These are phyloP conservation scores for Alsophila aescularia DNA, from an alignment of 2,888 invertebrate species.

Conservation along the genomic window DNA sequence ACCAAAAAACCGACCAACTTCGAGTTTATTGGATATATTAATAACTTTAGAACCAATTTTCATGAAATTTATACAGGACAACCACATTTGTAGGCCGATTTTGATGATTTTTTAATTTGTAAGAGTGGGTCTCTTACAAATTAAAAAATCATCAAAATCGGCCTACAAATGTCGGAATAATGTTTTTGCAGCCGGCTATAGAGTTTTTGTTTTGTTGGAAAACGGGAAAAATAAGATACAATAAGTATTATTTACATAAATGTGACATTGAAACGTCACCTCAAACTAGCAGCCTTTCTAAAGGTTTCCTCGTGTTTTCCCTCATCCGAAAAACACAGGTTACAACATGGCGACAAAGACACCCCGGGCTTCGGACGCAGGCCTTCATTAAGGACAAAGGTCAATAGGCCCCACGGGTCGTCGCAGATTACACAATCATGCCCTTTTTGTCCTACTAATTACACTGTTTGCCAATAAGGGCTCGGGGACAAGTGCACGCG, in stretches of 20 bases:
- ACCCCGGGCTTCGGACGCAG: slow-evolving; percentile 61
- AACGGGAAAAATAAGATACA: neutral
- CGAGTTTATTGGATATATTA: too few relatives aligned
- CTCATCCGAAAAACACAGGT: slow-evolving; percentile 27
- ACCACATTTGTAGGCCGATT: too few relatives aligned
- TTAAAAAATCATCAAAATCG: too few relatives aligned
- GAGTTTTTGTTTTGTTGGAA: too few relatives aligned
- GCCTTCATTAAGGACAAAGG: slow-evolving; percentile 72
- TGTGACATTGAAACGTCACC: slow-evolving; percentile 6
- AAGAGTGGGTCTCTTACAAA: too few relatives aligned
- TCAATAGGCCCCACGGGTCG: slow-evolving; percentile 59
- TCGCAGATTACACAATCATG: slow-evolving; percentile 60
- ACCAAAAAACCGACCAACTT: too few relatives aligned
- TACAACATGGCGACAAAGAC: slow-evolving; percentile 56
- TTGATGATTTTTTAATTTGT: too few relatives aligned
- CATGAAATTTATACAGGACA: too few relatives aligned
- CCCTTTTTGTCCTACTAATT: slow-evolving; percentile 60
- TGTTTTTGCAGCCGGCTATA: too few relatives aligned
- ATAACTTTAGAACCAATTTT: too few relatives aligned
- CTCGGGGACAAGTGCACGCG: slow-evolving; percentile 28
- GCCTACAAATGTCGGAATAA: too few relatives aligned
- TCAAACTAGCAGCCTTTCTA: neutral
- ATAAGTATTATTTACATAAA: neutral
- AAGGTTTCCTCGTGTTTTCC: slow-evolving; percentile 5
- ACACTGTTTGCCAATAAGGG: slow-evolving; percentile 50